Base-by-base conservation (phyloP, 2,888 invertebrate genomes). In the Oscheius onirici region DNA sequence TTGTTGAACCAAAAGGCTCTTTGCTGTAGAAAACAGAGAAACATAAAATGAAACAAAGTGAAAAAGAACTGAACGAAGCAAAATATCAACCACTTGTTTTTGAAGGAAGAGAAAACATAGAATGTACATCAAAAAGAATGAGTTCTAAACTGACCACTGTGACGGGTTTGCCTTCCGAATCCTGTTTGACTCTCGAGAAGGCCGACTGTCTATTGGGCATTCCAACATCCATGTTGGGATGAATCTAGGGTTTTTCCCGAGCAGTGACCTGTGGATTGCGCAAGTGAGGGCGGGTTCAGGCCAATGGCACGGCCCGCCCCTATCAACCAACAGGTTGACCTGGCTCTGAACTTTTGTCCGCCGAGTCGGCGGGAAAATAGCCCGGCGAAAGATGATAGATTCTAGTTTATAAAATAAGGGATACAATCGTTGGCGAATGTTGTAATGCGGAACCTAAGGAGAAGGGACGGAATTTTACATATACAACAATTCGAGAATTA, bases 201-300 rank as follows among this genome's bases (percentile, higher is more conserved):
- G 66, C 66, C 3, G 66, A 66, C 20, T 26, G 52, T 20, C 52
- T 41, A 28, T 40, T 28, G 15, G 66, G 52, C 51, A 52, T 66
- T 52, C 41, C 17, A 34, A 44, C 26, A 28, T 51, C 49, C 51
- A 51, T 63, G 43, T 13, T 20, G 63, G 20, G 17, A 22, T 15
- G 20, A 49, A 17, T 15, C 15, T 10, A 49, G 49, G 40, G 49
- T 26, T 63, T 49, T 24, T 44, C 63, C 63, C 63, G 63, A 34
- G 49, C 34, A 49, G 34, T 66, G 66, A 66, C 66, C 66, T 34
- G 52, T 52, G 34, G 52, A 66, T 66, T 66, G 66, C 66, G 66
- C 54, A 66, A 66, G 44, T 46, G 63, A 8, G 54, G 66, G 66
- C 51, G 51, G 28, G 65, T 17, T 34, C 51, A 13, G 49, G 52